These are phyloP conservation scores for Ornithorhynchus anatinus DNA, from an alignment of 2,113 vertebrate species.

Conservation along the genomic window DNA sequence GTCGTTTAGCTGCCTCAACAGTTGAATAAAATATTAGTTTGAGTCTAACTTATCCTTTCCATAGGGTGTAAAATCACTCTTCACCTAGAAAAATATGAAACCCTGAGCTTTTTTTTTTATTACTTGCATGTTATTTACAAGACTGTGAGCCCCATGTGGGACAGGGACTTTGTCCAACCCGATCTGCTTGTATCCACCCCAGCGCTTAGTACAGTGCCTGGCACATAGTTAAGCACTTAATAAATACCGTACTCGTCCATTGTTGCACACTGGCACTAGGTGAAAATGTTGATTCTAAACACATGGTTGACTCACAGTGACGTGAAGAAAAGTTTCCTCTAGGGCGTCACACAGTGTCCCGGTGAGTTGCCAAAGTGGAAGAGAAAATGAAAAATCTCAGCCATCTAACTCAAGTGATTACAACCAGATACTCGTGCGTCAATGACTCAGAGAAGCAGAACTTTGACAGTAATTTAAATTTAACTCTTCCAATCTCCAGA, in stretches of 20 bases:
- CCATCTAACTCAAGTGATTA: slow-evolving; percentile 37
- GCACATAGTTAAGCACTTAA: too few relatives aligned
- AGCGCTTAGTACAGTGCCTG: too few relatives aligned
- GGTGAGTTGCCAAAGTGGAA: slow-evolving; percentile 16
- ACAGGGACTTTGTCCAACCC: too few relatives aligned
- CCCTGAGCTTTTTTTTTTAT: background rate
- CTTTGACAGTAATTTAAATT: background rate
- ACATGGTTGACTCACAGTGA: slow-evolving; percentile 27
- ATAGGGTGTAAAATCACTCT: slow-evolving; percentile 25
- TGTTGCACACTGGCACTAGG: slow-evolving; percentile 5
- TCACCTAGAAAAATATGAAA: slow-evolving; percentile 32
- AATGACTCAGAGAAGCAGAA: slow-evolving; percentile 16
- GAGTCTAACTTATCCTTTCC: slow-evolving; percentile 20
- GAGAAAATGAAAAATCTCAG: slow-evolving; percentile 36
- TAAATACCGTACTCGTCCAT: background rate
- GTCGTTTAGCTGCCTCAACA: background rate
- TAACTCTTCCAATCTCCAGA: background rate
- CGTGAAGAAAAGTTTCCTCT: slow-evolving; percentile 11
- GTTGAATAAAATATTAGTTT: slow-evolving; percentile 42
- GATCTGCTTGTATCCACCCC: too few relatives aligned
- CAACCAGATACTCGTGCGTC: slow-evolving; percentile 40
- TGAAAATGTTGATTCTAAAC: slow-evolving; percentile 27
- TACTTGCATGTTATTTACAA: slow-evolving; percentile 10
- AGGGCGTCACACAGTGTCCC: slow-evolving; percentile 21
- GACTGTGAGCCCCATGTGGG: too few relatives aligned